Conservation (phyloP, 2,888 invertebrate genomes). For the Lottia scabra region DNA sequence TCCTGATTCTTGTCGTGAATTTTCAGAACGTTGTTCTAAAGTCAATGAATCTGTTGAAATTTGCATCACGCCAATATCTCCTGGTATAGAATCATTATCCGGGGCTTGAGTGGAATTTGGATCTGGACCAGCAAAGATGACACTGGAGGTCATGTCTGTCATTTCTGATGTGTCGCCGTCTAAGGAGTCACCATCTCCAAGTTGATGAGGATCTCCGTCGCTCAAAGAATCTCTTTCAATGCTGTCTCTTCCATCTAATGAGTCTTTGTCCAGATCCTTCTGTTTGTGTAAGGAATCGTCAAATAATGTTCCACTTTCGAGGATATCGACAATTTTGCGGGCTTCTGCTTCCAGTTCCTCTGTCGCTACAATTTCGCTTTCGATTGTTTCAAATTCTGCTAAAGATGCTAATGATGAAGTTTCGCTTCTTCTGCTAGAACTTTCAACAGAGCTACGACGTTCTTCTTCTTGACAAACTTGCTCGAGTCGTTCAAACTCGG, state of each 20-base stretch:
- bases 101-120: slow-evolving; percentile 38
- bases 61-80: slow-evolving; percentile 52
- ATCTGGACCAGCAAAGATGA: slow-evolving; percentile 42
- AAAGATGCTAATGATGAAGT: slow-evolving; percentile 65
- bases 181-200: slow-evolving; percentile 56
- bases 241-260: slow-evolving; percentile 55
- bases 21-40: slow-evolving; percentile 30
- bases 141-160: slow-evolving; percentile 59
- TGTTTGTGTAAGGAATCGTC: slow-evolving; percentile 30
- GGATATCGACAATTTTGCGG: slow-evolving; percentile 65
- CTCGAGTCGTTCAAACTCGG: slow-evolving; percentile 93
- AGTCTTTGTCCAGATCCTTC: slow-evolving; percentile 51
- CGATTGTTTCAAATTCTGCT: slow-evolving; percentile 66
- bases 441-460: slow-evolving; percentile 66
- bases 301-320: slow-evolving; percentile 63
- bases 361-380: slow-evolving; percentile 58
- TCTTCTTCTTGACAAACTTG: slow-evolving; percentile 73
- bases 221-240: slow-evolving; percentile 57
- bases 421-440: slow-evolving; percentile 52
- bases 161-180: slow-evolving; percentile 58
- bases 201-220: slow-evolving; percentile 49
- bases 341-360: slow-evolving; percentile 67
- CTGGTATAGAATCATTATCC: slow-evolving; percentile 55
- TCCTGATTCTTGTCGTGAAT: slow-evolving; percentile 36
- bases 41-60: slow-evolving; percentile 57